These are phyloP conservation scores for Podarcis siculus DNA, from an alignment of 2,797 vertebrate genomes.

Conservation along the genomic window DNA sequence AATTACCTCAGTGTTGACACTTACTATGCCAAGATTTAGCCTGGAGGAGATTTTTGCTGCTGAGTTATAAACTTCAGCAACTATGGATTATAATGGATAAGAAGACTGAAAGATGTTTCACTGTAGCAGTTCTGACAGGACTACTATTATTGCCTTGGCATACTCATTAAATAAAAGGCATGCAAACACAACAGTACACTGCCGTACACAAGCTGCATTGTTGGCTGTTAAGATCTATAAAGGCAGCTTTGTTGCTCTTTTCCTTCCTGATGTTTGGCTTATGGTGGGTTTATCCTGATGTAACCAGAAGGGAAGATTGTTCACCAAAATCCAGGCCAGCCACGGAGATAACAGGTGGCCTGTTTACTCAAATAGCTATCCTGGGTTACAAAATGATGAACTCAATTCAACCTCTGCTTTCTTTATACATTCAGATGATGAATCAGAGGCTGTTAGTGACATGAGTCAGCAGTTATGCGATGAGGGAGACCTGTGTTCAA, in stretches of 20 bases:
- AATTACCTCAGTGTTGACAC: slow-evolving; percentile 80
- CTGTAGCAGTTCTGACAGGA: slow-evolving; percentile 62
- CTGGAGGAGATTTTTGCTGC: slow-evolving; percentile 78
- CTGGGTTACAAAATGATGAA: neutral
- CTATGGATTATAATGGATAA: slow-evolving; percentile 59
- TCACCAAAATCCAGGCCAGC: neutral
- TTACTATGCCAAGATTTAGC: slow-evolving; percentile 75
- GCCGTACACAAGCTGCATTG: slow-evolving; percentile 40
- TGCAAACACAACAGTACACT: slow-evolving; percentile 24
- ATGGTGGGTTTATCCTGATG: neutral
- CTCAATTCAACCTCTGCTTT: neutral
- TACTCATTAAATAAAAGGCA: slow-evolving; percentile 52
- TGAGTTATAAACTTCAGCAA: slow-evolving; percentile 74
- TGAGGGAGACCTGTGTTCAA: neutral
- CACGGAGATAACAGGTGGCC: neutral
- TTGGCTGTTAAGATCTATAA: slow-evolving; percentile 27
- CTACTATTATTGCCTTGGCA: slow-evolving; percentile 43
- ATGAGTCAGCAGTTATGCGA: neutral
- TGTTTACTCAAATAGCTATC: neutral
- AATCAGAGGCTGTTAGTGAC: neutral
- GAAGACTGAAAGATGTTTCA: slow-evolving; percentile 61
- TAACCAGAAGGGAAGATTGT: neutral
- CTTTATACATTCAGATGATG: neutral
- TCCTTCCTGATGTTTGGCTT: slow-evolving; percentile 57
- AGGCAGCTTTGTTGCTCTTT: slow-evolving; percentile 55